phyloP scores from a whole-genome alignment of 1,140 invertebrate species.

The Metaphire vulgaris region DNA sequence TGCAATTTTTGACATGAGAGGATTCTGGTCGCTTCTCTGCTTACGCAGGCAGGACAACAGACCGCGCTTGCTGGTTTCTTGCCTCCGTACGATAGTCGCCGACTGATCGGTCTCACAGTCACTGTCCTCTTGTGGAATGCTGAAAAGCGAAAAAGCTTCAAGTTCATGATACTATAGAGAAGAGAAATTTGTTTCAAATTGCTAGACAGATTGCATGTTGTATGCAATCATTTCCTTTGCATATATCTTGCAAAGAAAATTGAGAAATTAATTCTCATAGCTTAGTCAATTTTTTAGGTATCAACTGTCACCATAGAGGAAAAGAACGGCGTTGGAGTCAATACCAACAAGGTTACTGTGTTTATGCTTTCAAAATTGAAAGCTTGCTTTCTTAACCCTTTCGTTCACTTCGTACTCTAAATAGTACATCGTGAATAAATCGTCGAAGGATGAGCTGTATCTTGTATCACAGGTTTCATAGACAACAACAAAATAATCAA shows the following conservation, averaged over 20 bases:
- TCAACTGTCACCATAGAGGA: neutral
- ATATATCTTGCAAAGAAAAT: neutral
- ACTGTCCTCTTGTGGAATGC: conserved; percentile 51
- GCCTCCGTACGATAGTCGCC: conserved; percentile 31
- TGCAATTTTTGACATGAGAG: conserved; percentile 57
- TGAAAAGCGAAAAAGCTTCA: no score
- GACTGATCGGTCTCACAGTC: conserved; percentile 46
- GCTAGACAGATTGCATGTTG: neutral
- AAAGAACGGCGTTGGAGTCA: no score
- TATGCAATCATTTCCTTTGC: neutral
- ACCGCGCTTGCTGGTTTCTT: neutral
- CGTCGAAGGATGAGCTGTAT: no score
- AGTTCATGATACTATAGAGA: no score
- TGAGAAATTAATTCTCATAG: no score
- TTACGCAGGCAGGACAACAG: conserved; percentile 52
- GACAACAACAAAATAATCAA: no score
- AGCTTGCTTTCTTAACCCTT: no score
- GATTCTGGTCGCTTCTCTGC: conserved; percentile 52
- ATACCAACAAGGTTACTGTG: no score
- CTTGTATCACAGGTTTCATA: no score
- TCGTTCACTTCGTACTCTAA: no score
- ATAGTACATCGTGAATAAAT: no score
- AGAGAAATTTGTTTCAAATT: neutral
- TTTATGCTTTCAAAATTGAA: no score
- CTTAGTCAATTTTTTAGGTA: neutral